Evolutionary conservation across 2,113 vertebrate genomes (phyloP).

Genomic region (Setophaga petechia): DNA sequence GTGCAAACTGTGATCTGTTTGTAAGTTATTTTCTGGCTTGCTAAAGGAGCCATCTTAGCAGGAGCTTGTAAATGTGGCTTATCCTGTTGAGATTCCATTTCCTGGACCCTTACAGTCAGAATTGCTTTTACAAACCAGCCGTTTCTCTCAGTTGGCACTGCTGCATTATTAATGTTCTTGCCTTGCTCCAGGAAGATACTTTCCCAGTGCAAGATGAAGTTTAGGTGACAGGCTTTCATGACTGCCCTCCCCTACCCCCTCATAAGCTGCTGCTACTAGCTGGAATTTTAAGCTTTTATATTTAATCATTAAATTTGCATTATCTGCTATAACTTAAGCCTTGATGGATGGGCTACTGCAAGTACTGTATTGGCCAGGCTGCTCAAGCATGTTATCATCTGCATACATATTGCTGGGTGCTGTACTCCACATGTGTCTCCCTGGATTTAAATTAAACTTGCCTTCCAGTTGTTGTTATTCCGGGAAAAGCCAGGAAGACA

Average conservation of each 20-base stretch:
- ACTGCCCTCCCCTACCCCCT: not conserved
- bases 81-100: conserved; percentile 50
- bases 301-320: conserved; percentile 31
- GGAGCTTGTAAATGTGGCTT: conserved; percentile 30
- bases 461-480: not conserved
- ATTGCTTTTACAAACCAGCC: conserved; percentile 36
- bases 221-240: conserved; percentile 21
- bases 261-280: not conserved
- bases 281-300: not conserved
- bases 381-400: not conserved
- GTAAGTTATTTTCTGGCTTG: conserved; percentile 11
- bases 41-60: conserved; percentile 18
- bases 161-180: conserved; percentile 4
- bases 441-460: not conserved
- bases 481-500: not conserved
- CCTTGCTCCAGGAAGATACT: conserved; percentile 3
- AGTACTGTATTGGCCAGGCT: not conserved
- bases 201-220: not conserved
- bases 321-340: not conserved
- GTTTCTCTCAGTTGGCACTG: conserved; percentile 7
- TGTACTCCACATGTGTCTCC: not conserved
- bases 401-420: not conserved
- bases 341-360: not conserved
- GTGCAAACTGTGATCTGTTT: conserved; percentile 8
- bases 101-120: conserved; percentile 13